phyloP scores from a whole-genome alignment of 2,888 invertebrate genomes.

The Carpatolechia fugitivella region DNA sequence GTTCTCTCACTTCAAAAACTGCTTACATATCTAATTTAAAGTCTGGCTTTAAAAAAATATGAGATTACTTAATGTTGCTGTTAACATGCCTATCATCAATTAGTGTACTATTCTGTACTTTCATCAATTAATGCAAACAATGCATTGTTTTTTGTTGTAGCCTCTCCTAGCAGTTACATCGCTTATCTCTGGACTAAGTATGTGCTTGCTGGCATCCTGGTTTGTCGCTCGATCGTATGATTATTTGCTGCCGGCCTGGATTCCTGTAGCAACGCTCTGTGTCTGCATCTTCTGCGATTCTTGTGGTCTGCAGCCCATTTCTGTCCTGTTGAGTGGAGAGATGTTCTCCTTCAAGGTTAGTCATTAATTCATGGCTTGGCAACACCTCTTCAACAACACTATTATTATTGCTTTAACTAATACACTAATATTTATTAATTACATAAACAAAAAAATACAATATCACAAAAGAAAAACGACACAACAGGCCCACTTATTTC shows the following conservation, averaged over 20 bases:
- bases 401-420: background rate
- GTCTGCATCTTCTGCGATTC: slow-evolving; percentile 72
- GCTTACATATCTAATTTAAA: too few species aligned
- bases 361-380: background rate
- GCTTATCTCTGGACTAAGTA: slow-evolving; percentile 58
- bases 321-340: slow-evolving; percentile 71
- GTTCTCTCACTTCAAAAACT: too few species aligned
- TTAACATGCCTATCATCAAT: too few species aligned
- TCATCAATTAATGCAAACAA: too few species aligned
- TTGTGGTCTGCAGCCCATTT: slow-evolving; percentile 72
- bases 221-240: slow-evolving; percentile 49
- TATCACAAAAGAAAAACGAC: too few species aligned
- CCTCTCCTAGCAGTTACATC: slow-evolving; percentile 52
- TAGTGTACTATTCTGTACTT: too few species aligned
- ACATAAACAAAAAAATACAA: too few species aligned
- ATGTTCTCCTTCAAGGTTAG: slow-evolving; percentile 71
- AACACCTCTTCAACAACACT: background rate
- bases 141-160: slow-evolving; percentile 34
- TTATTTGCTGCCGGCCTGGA: slow-evolving; percentile 57
- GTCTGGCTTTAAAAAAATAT: too few species aligned
- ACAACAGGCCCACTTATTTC: too few species aligned
- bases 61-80: too few species aligned
- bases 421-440: too few species aligned
- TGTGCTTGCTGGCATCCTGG: slow-evolving; percentile 62
- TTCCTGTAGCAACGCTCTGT: slow-evolving; percentile 71